Base-by-base conservation (phyloP, 2,113 vertebrate species). In the Pseudolaguvia tuberculata region DNA sequence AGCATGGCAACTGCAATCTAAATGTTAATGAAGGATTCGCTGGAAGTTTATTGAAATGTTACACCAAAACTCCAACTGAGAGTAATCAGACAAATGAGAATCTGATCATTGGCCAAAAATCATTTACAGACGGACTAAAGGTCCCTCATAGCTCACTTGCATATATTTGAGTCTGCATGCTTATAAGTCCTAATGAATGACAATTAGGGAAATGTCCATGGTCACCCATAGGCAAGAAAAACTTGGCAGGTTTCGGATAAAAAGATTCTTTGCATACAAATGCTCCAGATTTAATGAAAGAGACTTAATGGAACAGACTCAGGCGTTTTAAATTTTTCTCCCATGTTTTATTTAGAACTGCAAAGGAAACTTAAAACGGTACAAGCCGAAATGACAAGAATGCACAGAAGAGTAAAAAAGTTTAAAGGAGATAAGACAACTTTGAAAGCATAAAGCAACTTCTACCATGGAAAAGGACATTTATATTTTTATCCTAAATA, bases 21-120 rank as follows among this genome's bases (percentile, higher is more conserved):
- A 75, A 71, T 71, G 75, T 45, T 77, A 70, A 77, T 71, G 48
- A 70, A 63, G 47, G 75, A 47, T 31, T 75, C 62, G 65, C 9
- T 75, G 23, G 52, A 4, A 55, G 73, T 27, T 75, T 57, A 67
- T 27, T 67, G 56, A 66, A 55, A 55, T 42, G 18, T 58, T 50
- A 75, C 15, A 21, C 21, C 62, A 55, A 47, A 47, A 73, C 29
- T 73, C 72, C 58, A 63, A 48, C 72, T 63, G 72, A 27, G 29
- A 55, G 51, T 55, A 55, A 65, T 65, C 27, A 27, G 51, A 59
- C 27, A 76, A 76, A 69, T 52, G 10, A 59, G 21, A 58, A 31
- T 57, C 21, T 69, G 73, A 76, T 35, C 27, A 45, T 55, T 27
- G 39, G 55, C 7, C 15, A 35, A 75, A 63, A 65, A 48, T 35